These are phyloP conservation scores for Phataginus tricuspis DNA, from an alignment of 2,797 vertebrate genomes.

Conservation along the genomic window DNA sequence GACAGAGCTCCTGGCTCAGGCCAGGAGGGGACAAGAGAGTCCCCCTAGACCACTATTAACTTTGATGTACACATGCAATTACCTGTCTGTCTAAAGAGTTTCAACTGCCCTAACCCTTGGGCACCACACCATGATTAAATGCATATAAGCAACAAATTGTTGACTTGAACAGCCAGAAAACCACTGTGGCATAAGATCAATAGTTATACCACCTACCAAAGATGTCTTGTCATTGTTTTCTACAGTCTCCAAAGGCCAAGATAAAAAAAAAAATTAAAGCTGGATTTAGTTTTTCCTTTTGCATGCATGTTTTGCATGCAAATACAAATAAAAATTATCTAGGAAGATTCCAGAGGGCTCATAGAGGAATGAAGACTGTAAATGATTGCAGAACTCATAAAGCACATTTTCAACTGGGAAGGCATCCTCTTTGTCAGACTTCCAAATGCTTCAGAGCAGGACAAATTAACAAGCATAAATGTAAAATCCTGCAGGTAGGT, in stretches of 20 bases:
- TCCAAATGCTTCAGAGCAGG: neutral
- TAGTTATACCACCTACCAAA: slow-evolving; percentile 41
- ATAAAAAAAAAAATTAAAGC: neutral
- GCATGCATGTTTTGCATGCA: neutral
- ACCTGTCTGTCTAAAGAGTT: slow-evolving; percentile 60
- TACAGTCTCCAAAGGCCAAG: neutral
- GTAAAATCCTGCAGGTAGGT: neutral
- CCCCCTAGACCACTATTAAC: slow-evolving; percentile 72
- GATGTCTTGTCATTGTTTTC: slow-evolving; percentile 8
- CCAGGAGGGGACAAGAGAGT: no score
- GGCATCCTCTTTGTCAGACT: neutral
- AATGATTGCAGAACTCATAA: neutral
- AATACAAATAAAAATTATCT: slow-evolving; percentile 32
- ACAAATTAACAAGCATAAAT: slow-evolving; percentile 41
- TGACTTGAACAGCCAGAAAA: slow-evolving; percentile 59
- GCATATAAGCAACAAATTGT: slow-evolving; percentile 56
- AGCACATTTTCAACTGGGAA: slow-evolving; percentile 16
- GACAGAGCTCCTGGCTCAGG: no score
- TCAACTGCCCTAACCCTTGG: slow-evolving; percentile 61
- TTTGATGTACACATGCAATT: slow-evolving; percentile 80
- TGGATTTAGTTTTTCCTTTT: slow-evolving; percentile 1
- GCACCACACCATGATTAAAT: slow-evolving; percentile 66
- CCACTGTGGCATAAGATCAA: slow-evolving; percentile 64
- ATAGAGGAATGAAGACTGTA: neutral
- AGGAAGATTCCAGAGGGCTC: neutral